Conservation (phyloP, 2,113 vertebrate genomes). For the Laterallus jamaicensis region DNA sequence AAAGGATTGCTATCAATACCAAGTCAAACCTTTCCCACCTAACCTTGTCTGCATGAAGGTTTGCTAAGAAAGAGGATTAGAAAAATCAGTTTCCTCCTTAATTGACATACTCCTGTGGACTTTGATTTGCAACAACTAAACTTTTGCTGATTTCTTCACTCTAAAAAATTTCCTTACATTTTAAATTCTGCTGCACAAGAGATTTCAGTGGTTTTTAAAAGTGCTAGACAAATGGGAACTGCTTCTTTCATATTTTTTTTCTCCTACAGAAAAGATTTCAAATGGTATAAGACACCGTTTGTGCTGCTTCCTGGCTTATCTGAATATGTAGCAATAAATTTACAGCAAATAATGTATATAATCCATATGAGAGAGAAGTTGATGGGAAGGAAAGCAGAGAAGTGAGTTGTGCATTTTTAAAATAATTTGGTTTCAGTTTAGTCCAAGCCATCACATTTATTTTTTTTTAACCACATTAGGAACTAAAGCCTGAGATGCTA, state of each 20-base stretch:
- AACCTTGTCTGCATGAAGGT: background rate
- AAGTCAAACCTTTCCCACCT: background rate
- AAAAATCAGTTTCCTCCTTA: background rate
- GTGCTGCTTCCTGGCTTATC: background rate
- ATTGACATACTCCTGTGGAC: background rate
- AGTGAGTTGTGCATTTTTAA: slow-evolving; percentile 1
- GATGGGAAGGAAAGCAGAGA: background rate
- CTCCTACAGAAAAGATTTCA: background rate
- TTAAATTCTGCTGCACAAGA: background rate
- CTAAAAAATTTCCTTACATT: background rate
- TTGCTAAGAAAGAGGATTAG: background rate
- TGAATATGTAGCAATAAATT: background rate
- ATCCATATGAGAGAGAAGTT: background rate
- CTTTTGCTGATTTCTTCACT: background rate
- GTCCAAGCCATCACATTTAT: background rate
- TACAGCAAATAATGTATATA: background rate
- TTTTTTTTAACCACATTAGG: slow-evolving; percentile 27
- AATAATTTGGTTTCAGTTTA: slow-evolving; percentile 11
- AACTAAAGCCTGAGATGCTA: slow-evolving; percentile 9
- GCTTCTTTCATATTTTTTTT: background rate
- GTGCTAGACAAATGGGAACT: background rate
- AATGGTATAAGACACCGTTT: background rate
- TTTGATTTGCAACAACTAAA: background rate
- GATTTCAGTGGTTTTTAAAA: background rate
- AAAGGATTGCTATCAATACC: background rate